Evolutionary conservation across 1,140 invertebrate species (phyloP).

Genomic region (Onthophagus taurus): DNA sequence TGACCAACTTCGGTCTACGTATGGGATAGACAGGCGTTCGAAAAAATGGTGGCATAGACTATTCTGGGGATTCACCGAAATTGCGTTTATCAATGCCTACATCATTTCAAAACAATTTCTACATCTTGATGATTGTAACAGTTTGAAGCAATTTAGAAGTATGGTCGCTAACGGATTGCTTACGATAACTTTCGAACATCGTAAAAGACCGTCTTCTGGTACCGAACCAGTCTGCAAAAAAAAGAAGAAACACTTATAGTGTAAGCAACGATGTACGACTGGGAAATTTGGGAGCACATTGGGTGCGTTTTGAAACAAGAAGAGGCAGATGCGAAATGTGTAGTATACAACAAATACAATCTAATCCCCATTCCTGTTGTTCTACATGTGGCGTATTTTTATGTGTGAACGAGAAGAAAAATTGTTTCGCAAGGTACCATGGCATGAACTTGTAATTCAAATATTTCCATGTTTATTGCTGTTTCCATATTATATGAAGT

Average conservation of each 20-base stretch:
- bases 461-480: background rate
- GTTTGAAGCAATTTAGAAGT: slow-evolving; percentile 10
- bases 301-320: slow-evolving; percentile 29
- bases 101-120: slow-evolving; percentile 5
- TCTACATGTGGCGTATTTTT: slow-evolving; percentile 32
- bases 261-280: slow-evolving; percentile 32
- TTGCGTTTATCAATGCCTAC: slow-evolving; percentile 22
- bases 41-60: slow-evolving; percentile 36
- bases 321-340: slow-evolving; percentile 34
- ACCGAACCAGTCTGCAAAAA: too few relatives aligned
- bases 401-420: slow-evolving; percentile 34
- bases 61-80: slow-evolving; percentile 32
- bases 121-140: background rate
- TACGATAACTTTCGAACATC: slow-evolving; percentile 26
- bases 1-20: slow-evolving; percentile 30
- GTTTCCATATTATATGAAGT: background rate
- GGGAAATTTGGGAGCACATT: slow-evolving; percentile 33
- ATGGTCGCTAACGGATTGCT: slow-evolving; percentile 11
- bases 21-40: slow-evolving; percentile 31
- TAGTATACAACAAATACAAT: slow-evolving; percentile 31
- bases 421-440: slow-evolving; percentile 27
- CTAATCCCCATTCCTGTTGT: slow-evolving; percentile 33
- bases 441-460: background rate
- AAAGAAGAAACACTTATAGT: slow-evolving; percentile 27
- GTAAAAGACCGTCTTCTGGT: slow-evolving; percentile 19